Base-by-base conservation (phyloP, 2,113 vertebrate species). In the Tretioscincus oriximinensis region DNA sequence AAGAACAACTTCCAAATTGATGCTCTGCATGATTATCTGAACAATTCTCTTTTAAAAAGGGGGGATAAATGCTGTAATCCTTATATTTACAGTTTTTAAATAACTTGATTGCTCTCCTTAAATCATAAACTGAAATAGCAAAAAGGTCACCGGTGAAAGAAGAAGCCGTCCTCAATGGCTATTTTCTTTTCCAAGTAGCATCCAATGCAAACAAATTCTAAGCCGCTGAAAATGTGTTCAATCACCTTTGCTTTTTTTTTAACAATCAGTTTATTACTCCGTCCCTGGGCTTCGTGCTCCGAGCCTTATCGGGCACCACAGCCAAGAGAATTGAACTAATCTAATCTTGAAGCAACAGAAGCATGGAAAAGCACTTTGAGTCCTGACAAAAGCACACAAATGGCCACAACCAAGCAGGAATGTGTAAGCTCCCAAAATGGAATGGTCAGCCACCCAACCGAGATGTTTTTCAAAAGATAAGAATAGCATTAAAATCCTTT, bases 281-380 rank as follows among this genome's bases (percentile, higher is more conserved):
- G 61, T 66, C 61, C 31, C 41, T 51, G 11, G 21, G 70, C 41
- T 28, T 26, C 26, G 81, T 79, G 82, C 45, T 74, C 41, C 79
- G 74, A 63, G 7, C 80, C 74, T 87, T 87, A 89, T 75, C 77
- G 81, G 20, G 67, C 3, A 47, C 83, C 78, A 20, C 68, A 79
- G 47, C 47, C 49, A 54, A 83, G 49, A 77, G 47, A 87, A 67
- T 51, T 69, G 3, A 67, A 73, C 77, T 78, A 85, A 88, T 72
- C 65, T 88, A 85, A 84, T 79, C 73, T 80, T 77, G 80, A 72
- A 86, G 64, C 86, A 65, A 78, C 76, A 83, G 82, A 81, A 77
- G 73, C 68, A 35, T 81, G 77, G 54, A 85, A 79, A 84, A 90
- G 73, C 47, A 80, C 70, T 67, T 87, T 45, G 65, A 75, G 58